Evolutionary conservation across 2,113 vertebrate species (phyloP).

Genomic region (Cichladusa arquata): DNA sequence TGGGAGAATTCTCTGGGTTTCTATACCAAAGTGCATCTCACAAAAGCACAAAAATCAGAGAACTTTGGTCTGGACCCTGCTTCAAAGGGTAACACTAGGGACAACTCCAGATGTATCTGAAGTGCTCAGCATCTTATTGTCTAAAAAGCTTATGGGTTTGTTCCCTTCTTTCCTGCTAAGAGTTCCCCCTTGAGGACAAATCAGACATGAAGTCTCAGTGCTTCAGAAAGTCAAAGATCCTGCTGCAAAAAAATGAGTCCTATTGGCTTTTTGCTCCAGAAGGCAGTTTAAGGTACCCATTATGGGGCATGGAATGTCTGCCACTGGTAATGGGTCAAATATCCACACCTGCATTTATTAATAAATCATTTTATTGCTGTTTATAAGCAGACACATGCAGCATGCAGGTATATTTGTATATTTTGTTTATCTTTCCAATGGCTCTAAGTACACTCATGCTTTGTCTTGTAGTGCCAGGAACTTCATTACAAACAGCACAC

Average conservation of each 20-base stretch:
- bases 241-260: background rate
- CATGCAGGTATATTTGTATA: background rate
- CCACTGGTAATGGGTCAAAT: background rate
- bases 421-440: background rate
- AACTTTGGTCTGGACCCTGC: background rate
- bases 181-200: background rate
- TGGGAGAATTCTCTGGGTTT: background rate
- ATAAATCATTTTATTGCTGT: background rate
- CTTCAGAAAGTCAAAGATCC: background rate
- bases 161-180: background rate
- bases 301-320: background rate
- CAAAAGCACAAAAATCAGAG: background rate
- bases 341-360: background rate
- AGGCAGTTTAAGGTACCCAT: background rate
- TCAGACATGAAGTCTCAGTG: background rate
- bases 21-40: background rate
- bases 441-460: rapidly evolving
- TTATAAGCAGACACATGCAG: background rate
- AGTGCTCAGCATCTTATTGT: background rate
- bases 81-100: background rate
- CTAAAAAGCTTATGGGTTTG: background rate
- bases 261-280: background rate
- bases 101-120: background rate
- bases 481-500: background rate
- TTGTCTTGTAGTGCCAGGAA: background rate